These are phyloP conservation scores for Cebidichthys violaceus DNA, from an alignment of 2,113 vertebrate species.

Conservation along the genomic window DNA sequence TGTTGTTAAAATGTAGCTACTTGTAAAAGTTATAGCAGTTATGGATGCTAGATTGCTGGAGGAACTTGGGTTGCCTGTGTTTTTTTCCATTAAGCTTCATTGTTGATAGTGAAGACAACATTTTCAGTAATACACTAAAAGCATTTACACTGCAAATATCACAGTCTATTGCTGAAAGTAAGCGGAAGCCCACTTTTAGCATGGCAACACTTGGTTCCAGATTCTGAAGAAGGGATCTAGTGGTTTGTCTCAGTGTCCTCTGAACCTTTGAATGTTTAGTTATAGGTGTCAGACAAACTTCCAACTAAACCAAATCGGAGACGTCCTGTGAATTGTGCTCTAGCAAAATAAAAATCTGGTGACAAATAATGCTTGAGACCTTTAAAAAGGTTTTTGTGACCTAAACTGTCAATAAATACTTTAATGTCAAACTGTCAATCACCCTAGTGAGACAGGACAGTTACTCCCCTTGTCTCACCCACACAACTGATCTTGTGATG, in stretches of 20 bases:
- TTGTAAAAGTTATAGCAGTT: not conserved
- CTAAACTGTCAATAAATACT: slow-evolving; percentile 56
- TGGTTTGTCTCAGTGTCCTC: not conserved
- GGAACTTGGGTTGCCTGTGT: not conserved
- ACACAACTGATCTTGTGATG: not conserved
- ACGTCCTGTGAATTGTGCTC: not conserved
- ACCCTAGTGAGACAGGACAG: not conserved
- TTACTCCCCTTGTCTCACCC: not conserved
- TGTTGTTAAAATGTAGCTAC: not conserved
- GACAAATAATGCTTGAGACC: slow-evolving; percentile 54
- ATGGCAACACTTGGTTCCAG: not conserved
- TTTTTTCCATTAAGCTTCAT: not conserved
- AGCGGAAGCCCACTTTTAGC: not conserved
- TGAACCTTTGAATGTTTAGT: slow-evolving; percentile 7
- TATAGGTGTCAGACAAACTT: slow-evolving; percentile 4
- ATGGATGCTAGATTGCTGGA: not conserved
- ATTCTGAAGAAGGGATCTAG: not conserved
- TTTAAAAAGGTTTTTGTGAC: slow-evolving; percentile 59
- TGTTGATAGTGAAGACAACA: no score
- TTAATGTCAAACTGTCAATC: slow-evolving; percentile 43
- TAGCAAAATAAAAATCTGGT: slow-evolving; percentile 58
- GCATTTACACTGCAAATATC: not conserved
- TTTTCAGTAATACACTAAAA: not conserved
- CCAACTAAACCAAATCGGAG: not conserved
- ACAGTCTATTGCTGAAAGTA: not conserved